phyloP scores from a whole-genome alignment of 2,888 invertebrate species.

The Ceraclea dissimilis region DNA sequence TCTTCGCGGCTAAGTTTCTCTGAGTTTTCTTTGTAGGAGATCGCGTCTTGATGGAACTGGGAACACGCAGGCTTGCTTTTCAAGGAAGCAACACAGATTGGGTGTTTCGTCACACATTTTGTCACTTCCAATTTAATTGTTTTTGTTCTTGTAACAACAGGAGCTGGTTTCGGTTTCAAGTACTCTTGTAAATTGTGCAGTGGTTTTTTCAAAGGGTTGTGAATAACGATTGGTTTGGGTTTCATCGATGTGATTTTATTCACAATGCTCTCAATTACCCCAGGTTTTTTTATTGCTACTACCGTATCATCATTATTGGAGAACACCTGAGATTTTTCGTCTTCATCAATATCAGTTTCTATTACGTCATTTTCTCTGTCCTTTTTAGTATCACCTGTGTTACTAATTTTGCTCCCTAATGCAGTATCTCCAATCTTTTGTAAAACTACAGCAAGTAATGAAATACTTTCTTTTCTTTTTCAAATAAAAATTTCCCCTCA shows the following conservation, averaged over 20 bases:
- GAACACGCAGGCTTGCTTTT: constrained; percentile 8
- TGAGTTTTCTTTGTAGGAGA: constrained; percentile 2
- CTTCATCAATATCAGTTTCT: neutral
- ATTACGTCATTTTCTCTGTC: neutral
- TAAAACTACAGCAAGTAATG: too few relatives aligned
- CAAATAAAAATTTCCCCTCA: too few relatives aligned
- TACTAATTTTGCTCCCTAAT: neutral
- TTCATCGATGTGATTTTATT: constrained; percentile 4
- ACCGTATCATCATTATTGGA: too few relatives aligned
- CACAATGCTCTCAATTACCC: constrained; percentile 5
- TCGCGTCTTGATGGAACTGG: neutral
- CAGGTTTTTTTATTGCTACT: constrained; percentile 15
- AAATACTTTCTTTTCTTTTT: too few relatives aligned
- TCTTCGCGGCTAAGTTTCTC: neutral
- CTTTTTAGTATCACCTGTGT: neutral
- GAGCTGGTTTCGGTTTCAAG: constrained; percentile 10
- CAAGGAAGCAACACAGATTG: constrained; percentile 18
- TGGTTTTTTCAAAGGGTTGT: constrained; percentile 10
- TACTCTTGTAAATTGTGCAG: constrained; percentile 1
- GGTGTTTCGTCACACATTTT: constrained; percentile 13
- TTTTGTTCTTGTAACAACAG: constrained; percentile 13
- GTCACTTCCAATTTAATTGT: constrained; percentile 20
- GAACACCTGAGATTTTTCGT: neutral
- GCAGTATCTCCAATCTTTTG: too few relatives aligned
- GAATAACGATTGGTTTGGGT: neutral